Evolutionary conservation across 2,797 vertebrate species (phyloP).

Genomic region (Odontamblyopus rebecca): DNA sequence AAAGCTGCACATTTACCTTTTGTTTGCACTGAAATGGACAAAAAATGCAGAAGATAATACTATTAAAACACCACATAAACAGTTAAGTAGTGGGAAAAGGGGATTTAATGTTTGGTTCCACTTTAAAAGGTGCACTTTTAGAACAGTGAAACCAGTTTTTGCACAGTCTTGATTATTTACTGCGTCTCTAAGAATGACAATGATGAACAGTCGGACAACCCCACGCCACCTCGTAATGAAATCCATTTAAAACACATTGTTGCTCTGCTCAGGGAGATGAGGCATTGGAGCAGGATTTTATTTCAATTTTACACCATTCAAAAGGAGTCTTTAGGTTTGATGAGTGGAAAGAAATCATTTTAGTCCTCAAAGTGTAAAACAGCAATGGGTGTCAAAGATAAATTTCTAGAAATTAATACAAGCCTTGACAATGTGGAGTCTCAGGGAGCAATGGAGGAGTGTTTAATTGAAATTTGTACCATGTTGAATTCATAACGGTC

Average conservation of each 20-base stretch:
- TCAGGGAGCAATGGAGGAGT: conserved; percentile 3
- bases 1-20: no score
- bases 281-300: conserved; percentile 15
- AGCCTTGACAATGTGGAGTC: conserved; percentile 13
- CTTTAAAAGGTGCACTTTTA: not conserved
- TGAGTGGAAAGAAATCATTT: conserved; percentile 32
- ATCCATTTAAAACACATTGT: conserved; percentile 12
- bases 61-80: no score
- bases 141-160: conserved; percentile 6
- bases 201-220: conserved; percentile 37
- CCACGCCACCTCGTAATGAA: conserved; percentile 17
- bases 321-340: conserved; percentile 32
- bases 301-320: conserved; percentile 26
- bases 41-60: no score
- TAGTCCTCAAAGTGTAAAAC: conserved; percentile 18
- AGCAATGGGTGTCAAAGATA: conserved; percentile 21
- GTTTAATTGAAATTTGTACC: conserved; percentile 34
- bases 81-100: no score
- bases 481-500: conserved; percentile 30
- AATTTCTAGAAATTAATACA: conserved; percentile 18
- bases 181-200: conserved; percentile 14
- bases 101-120: no score
- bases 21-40: no score
- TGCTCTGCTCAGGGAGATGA: conserved; percentile 23
- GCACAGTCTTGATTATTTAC: conserved; percentile 25